Evolutionary conservation across 2,113 vertebrate genomes (phyloP), one percentile per base, ranked within the genome.

Genomic region (Tyto alba): DNA sequence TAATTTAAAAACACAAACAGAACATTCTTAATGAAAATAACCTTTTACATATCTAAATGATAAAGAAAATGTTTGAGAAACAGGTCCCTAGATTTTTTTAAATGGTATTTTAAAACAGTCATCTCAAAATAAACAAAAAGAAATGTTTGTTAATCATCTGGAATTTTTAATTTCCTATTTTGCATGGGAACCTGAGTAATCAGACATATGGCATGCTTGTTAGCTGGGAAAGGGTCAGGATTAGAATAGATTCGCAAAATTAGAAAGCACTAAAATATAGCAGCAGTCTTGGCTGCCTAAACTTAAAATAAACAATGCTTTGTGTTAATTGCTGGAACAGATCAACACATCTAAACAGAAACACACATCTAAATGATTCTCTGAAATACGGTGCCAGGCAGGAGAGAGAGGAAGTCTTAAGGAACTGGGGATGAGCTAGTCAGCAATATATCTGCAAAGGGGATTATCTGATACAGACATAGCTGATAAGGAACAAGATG

Each of bases 121-220:
- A 82, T 93, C 91, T 97, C 90, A 93, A 96, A 95, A 94, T 95
- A 97, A 98, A 97, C 88, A 92, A 68, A 88, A 94, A 95, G 9
- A 89, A 95, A 85, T 88, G 77, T 93, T 96, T 94, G 76, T 89
- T 94, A 96, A 96, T 97, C 86, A 94, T 97, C 60, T 88, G 95
- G 87, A 95, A 81, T 90, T 96, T 97, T 98, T 90, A 90, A 89
- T 97, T 97, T 96, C 95, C 94, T 95, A 95, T 80, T 97, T 94
- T 98, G 81, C 93, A 92, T 96, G 96, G 90, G 96, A 98, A 95
- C 82, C 84, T 94, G 88, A 87, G 60, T 86, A 95, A 96, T 72
- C 47, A 67, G 95, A 88, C 97, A 98, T 94, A 88, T 95, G 97
- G 91, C 92, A 94, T 84, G 77, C 95, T 96, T 91, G 82, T 98